Percentiles rank a stretch among this genome's conserved stretches.
phyloP scores from a whole-genome alignment of 1,140 invertebrate species.

The Eumeta japonica region DNA sequence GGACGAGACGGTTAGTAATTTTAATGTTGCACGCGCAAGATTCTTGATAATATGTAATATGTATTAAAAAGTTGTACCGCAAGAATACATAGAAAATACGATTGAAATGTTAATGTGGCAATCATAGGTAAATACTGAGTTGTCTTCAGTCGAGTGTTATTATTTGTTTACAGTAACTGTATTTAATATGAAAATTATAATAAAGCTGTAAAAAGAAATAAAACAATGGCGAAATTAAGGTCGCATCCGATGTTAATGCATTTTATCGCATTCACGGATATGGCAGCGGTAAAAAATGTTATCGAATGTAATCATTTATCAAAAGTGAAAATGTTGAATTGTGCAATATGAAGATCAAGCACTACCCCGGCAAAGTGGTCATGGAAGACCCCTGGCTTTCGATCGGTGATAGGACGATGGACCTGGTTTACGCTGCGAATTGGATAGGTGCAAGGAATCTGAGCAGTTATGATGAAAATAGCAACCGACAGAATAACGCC shows the following conservation, averaged over 20 bases:
- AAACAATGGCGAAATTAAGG: too few species aligned
- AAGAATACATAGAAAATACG: too few species aligned
- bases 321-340: constrained; percentile 9
- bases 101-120: too few species aligned
- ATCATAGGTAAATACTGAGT: too few species aligned
- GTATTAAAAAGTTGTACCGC: too few species aligned
- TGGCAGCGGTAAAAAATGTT: not conserved
- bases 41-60: too few species aligned
- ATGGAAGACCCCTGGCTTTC: constrained; percentile 68
- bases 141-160: too few species aligned
- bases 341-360: constrained; percentile 74
- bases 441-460: constrained; percentile 68
- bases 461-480: constrained; percentile 32
- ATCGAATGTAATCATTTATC: not conserved
- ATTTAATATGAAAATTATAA: not conserved
- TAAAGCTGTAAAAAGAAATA: too few species aligned
- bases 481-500: constrained; percentile 24
- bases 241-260: not conserved
- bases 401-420: constrained; percentile 65
- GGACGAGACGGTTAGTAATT: too few species aligned
- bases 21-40: too few species aligned
- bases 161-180: not conserved
- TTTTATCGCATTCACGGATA: not conserved
- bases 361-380: constrained; percentile 77
- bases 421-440: constrained; percentile 78